Conservation (phyloP, 1,140 invertebrate genomes). For the Charaxes varanes region DNA sequence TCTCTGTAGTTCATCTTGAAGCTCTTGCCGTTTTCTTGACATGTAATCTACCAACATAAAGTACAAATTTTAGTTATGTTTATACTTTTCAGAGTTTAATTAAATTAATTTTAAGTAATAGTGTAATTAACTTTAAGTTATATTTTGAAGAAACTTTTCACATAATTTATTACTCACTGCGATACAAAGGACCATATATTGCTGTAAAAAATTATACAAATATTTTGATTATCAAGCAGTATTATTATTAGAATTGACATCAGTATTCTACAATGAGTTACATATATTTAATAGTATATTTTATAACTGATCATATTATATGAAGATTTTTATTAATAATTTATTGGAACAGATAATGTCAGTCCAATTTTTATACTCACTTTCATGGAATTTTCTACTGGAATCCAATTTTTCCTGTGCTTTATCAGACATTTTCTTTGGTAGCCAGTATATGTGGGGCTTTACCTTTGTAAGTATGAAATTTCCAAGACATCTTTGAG, state of each 20-base stretch:
- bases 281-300: no score
- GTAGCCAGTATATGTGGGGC: conserved; percentile 91
- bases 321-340: no score
- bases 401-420: conserved; percentile 67
- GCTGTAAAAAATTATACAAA: no score
- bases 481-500: conserved; percentile 83
- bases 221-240: no score
- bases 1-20: conserved; percentile 52
- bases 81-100: no score
- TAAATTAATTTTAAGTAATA: no score
- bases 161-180: conserved; percentile 38
- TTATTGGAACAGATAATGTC: conserved; percentile 4
- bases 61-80: no score
- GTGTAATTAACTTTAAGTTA: no score
- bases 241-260: conserved; percentile 1
- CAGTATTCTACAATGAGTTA: no score
- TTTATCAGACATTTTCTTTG: conserved; percentile 79
- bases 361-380: conserved; percentile 49
- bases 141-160: background rate
- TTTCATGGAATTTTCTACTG: conserved; percentile 72
- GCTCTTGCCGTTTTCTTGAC: conserved; percentile 53
- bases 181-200: conserved; percentile 42
- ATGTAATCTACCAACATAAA: conserved; percentile 55
- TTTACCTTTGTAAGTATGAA: conserved; percentile 92
- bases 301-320: no score